Evolutionary conservation across 30 jellyfish, hydroid and myxozoan species (phyloP), one percentile per base, ranked within the genome.

Genomic region (Mastigias papua): DNA sequence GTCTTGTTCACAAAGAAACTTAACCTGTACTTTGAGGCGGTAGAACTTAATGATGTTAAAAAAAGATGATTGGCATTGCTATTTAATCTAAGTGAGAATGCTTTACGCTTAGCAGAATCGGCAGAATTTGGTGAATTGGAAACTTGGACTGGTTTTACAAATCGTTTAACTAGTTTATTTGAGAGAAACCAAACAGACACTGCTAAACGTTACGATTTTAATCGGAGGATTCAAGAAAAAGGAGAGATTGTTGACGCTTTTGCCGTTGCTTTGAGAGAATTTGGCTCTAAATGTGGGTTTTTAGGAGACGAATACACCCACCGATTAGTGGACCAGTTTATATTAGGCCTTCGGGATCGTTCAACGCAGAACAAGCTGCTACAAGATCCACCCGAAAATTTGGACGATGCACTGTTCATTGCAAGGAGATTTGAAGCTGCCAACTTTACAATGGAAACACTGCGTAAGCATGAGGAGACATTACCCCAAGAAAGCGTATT

Each of bases 51-150:
- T 23, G 80, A 30, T 30, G 49, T 30, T 2, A 69, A 69, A 65
- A 69, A 69, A 25, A 26, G 80, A 19, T 20, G 49, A 34, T 33
- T 69, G 30, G 80, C 50, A 2, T 34, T 69, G 11, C 34, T 69
- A 30, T 69, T 69, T 34, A 69, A 69, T 30, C 20, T 69, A 33
- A 13, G 58, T 21, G 80, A 69, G 23, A 33, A 69, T 34, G 80
- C 80, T 69, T 69, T 69, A 3, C 37, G 66, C 26, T 34, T 69
- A 28, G 80, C 80, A 4, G 80, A 69, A 25, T 34, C 58, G 13
- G 80, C 23, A 20, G 28, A 23, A 28, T 25, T 69, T 30, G 28
- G 28, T 19, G 50, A 69, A 25, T 10, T 4, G 23, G 58, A 69
- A 37, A 37, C 54, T 37, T 37, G 54, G 34, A 22, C 32, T 29